Evolutionary conservation across 1,140 invertebrate genomes (phyloP).

Genomic region (Ptiloglossa arizonensis): DNA sequence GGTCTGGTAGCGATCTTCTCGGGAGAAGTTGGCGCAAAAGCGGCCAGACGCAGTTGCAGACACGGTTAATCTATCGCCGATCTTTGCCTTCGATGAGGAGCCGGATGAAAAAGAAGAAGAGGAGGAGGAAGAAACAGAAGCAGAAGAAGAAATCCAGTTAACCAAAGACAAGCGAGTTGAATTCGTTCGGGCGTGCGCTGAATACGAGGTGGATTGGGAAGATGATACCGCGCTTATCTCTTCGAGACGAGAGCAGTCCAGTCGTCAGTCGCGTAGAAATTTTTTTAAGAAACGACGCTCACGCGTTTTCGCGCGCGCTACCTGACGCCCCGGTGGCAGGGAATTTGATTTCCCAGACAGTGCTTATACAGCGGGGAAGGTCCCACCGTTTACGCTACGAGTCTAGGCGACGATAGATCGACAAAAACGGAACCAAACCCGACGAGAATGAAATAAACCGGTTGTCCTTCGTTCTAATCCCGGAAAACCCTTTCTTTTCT

Average conservation of each 20-base stretch:
- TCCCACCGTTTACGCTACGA: neutral
- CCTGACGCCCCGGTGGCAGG: neutral
- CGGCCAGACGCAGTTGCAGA: neutral
- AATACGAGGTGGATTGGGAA: slow-evolving; percentile 54
- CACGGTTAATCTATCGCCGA: neutral
- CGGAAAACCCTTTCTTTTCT: no score
- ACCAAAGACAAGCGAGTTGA: slow-evolving; percentile 39
- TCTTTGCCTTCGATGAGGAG: neutral
- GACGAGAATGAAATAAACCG: no score
- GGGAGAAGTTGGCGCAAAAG: neutral
- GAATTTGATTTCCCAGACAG: slow-evolving; percentile 30
- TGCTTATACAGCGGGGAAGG: slow-evolving; percentile 38
- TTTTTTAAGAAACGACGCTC: slow-evolving; percentile 52
- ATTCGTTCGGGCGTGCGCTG: slow-evolving; percentile 23
- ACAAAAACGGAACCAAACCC: neutral
- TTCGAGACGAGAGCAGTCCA: slow-evolving; percentile 54
- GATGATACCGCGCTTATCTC: slow-evolving; percentile 65
- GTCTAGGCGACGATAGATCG: neutral
- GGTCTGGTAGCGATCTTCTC: neutral
- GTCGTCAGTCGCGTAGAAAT: slow-evolving; percentile 58
- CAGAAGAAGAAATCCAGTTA: slow-evolving; percentile 36
- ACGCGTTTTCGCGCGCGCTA: slow-evolving; percentile 33
- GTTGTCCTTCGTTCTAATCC: no score
- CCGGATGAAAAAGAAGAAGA: no score
- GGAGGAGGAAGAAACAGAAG: no score